Evolutionary conservation across 2,888 invertebrate genomes (phyloP).

Genomic region (Danaus chrysippus): DNA sequence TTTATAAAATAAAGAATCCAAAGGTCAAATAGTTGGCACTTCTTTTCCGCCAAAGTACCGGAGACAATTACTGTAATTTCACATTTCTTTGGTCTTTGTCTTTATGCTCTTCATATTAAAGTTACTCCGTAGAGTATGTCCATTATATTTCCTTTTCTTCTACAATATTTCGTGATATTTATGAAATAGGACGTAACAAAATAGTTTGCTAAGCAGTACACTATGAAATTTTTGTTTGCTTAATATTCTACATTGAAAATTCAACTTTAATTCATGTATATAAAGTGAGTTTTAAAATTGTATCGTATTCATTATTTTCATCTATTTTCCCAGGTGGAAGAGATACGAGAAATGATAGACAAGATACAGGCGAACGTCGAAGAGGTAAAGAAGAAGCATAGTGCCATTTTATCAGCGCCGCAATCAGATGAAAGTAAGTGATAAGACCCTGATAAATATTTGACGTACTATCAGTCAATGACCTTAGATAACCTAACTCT

Average conservation of each 20-base stretch:
- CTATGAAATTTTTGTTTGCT: too few relatives aligned
- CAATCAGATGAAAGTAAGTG: slow-evolving; percentile 98
- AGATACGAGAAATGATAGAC: slow-evolving; percentile 99
- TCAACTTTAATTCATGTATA: too few relatives aligned
- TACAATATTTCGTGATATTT: too few relatives aligned
- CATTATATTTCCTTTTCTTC: too few relatives aligned
- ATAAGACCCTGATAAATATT: neutral
- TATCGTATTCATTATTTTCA: neutral
- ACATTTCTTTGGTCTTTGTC: slow-evolving; percentile 17
- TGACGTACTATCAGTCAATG: neutral
- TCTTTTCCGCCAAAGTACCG: slow-evolving; percentile 13
- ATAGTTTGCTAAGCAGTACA: too few relatives aligned
- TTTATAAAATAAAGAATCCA: slow-evolving; percentile 14
- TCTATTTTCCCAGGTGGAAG: slow-evolving; percentile 89
- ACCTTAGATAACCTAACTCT: too few relatives aligned
- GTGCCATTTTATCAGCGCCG: slow-evolving; percentile 98
- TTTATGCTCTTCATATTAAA: neutral
- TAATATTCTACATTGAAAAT: too few relatives aligned
- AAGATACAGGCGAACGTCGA: slow-evolving; percentile 99
- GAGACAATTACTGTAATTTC: slow-evolving; percentile 22
- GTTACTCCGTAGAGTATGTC: too few relatives aligned
- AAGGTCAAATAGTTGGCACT: slow-evolving; percentile 18
- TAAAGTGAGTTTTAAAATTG: too few relatives aligned
- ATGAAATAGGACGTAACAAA: too few relatives aligned
- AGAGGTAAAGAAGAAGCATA: slow-evolving; percentile 99